Percentiles rank a stretch among this genome's conserved stretches.
phyloP scores from a whole-genome alignment of 2,888 invertebrate species.

The Dicycla oo region DNA sequence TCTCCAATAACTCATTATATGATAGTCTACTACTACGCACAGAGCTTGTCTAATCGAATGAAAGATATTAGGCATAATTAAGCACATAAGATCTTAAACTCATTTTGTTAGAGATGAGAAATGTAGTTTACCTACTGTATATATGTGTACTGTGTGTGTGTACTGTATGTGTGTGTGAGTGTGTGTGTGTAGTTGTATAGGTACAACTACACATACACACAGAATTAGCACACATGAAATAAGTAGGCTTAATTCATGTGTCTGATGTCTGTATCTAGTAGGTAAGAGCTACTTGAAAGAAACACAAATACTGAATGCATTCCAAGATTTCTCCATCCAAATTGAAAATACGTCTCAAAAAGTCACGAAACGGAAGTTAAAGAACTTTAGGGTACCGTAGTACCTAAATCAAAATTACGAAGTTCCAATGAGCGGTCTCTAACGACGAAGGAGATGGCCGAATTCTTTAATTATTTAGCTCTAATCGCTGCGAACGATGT shows the following conservation, averaged over 20 bases:
- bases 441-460: slow-evolving; percentile 87
- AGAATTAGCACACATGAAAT: too few relatives aligned
- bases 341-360: slow-evolving; percentile 65
- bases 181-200: too few relatives aligned
- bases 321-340: slow-evolving; percentile 37
- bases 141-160: too few relatives aligned
- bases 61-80: not conserved
- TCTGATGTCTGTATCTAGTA: not conserved
- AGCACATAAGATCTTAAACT: not conserved
- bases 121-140: not conserved
- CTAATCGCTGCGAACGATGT: slow-evolving; percentile 87
- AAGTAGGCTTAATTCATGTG: not conserved
- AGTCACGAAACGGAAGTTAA: slow-evolving; percentile 70
- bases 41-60: not conserved
- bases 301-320: slow-evolving; percentile 29
- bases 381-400: slow-evolving; percentile 71
- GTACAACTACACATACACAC: too few relatives aligned
- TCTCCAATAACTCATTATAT: not conserved
- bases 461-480: slow-evolving; percentile 91
- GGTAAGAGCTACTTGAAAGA: not conserved
- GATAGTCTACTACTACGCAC: not conserved
- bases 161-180: too few relatives aligned
- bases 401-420: slow-evolving; percentile 85
- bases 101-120: not conserved
- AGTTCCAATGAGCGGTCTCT: slow-evolving; percentile 83